Conservation (phyloP, 2,797 vertebrate species). For the Spheniscus humboldti region DNA sequence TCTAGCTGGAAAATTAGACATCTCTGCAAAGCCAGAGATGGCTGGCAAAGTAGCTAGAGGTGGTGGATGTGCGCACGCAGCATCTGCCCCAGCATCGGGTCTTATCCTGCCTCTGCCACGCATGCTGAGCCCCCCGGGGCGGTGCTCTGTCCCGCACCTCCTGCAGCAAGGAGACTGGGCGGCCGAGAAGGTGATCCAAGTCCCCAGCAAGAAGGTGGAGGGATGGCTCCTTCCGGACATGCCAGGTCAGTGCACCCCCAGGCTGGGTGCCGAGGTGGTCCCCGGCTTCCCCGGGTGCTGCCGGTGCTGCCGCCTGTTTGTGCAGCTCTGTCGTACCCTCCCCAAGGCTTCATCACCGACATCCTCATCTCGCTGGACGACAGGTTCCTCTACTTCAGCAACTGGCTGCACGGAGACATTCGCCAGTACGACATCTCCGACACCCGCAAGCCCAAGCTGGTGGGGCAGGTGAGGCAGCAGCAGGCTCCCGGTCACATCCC, state of each 20-base stretch:
- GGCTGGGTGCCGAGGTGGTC: background rate
- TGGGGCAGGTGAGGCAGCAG: constrained; percentile 81
- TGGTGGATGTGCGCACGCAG: fast-evolving
- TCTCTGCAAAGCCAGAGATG: background rate
- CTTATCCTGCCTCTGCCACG: background rate
- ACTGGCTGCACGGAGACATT: constrained; percentile 91
- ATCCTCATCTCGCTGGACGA: constrained; percentile 93
- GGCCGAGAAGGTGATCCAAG: constrained; percentile 85
- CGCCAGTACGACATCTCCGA: constrained; percentile 91
- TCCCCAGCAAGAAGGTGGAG: constrained; percentile 87
- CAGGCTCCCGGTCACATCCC: fast-evolving
- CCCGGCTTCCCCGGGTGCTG: fast-evolving
- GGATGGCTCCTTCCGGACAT: constrained; percentile 88
- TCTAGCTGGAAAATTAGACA: background rate
- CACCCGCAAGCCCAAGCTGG: constrained; percentile 75
- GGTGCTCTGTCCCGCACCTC: background rate
- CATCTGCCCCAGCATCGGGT: fast-evolving
- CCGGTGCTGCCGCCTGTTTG: background rate
- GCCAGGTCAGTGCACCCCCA: constrained; percentile 74
- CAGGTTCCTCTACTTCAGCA: constrained; percentile 89
- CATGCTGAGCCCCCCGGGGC: background rate
- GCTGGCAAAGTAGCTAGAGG: background rate
- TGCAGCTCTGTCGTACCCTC: background rate
- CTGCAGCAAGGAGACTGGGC: constrained; percentile 84
- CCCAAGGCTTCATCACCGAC: constrained; percentile 88